Conservation (phyloP, 2,797 vertebrate genomes). For the Sus cebifrons region DNA sequence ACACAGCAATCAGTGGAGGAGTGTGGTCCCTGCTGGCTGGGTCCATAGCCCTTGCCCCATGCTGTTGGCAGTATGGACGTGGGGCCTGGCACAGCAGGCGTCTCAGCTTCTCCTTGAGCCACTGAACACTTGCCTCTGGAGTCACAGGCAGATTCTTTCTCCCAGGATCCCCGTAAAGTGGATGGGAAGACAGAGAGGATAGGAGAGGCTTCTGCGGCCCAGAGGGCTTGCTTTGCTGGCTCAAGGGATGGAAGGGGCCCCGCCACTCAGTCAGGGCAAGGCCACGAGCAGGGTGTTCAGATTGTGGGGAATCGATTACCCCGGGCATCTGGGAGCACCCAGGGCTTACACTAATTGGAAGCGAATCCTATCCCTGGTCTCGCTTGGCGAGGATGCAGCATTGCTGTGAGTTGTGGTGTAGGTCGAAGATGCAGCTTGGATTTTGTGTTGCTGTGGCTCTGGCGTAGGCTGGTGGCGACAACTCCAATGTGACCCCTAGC, state of each 20-base stretch:
- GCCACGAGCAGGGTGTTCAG: background rate
- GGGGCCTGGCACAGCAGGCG: background rate
- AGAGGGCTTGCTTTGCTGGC: background rate
- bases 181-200: background rate
- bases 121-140: background rate
- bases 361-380: no score
- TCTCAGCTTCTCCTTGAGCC: background rate
- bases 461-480: no score
- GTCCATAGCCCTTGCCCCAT: background rate
- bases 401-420: no score
- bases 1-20: background rate
- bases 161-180: background rate
- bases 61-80: accelerated
- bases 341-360: no score
- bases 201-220: background rate
- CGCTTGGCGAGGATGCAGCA: no score
- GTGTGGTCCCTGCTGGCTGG: background rate
- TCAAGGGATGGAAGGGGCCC: background rate
- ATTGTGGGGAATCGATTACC: no score
- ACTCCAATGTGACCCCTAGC: no score
- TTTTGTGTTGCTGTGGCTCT: no score
- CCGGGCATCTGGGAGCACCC: no score
- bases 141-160: background rate
- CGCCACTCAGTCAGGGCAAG: background rate
- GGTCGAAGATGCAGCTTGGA: no score